Evolutionary conservation across 2,888 invertebrate genomes (phyloP), one percentile per base, ranked within the genome.

Genomic region (Alloscopus bannaensis): DNA sequence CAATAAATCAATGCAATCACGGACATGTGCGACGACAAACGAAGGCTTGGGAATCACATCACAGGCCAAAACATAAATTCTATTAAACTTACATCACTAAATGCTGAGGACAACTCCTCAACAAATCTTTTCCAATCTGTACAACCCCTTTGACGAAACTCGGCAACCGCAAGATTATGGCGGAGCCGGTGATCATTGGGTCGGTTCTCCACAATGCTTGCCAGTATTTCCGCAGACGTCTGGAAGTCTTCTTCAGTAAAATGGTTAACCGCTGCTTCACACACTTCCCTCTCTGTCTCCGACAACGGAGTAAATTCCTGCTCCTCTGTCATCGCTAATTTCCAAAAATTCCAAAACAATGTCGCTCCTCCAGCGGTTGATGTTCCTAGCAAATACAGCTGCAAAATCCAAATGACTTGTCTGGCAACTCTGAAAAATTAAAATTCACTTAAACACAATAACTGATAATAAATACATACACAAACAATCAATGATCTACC

Each of bases 141-240:
- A 47, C 69, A 72, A 2, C 24, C 22, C 57, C 91, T 91, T 81
- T 92, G 92, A 88, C 93, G 94, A 88, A 94, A 96, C 87, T 95
- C 94, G 0, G 92, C 93, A 0, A 97, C 92, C 28, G 94, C 93
- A 88, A 93, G 94, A 87, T 98, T 97, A 87, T 95, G 95, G 55
- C 91, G 90, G 1, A 95, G 92, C 87, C 94, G 93, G 81, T 93
- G 91, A 88, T 94, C 94, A 79, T 91, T 91, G 0, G 90, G 90
- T 64, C 93, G 90, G 22, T 85, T 85, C 18, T 83, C 84, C 13
- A 88, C 88, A 2, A 88, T 87, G 1, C 47, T 77, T 31, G 72
- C 62, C 22, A 77, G 36, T 31, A 77, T 72, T 20, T 72, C 73
- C 8, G 78, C 78, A 20, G 78, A 78, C 2, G 78, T 71, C 28